Percentiles rank a stretch among this genome's conserved stretches.
Conservation (phyloP, 2,797 vertebrate species). For the Tinamus major region DNA sequence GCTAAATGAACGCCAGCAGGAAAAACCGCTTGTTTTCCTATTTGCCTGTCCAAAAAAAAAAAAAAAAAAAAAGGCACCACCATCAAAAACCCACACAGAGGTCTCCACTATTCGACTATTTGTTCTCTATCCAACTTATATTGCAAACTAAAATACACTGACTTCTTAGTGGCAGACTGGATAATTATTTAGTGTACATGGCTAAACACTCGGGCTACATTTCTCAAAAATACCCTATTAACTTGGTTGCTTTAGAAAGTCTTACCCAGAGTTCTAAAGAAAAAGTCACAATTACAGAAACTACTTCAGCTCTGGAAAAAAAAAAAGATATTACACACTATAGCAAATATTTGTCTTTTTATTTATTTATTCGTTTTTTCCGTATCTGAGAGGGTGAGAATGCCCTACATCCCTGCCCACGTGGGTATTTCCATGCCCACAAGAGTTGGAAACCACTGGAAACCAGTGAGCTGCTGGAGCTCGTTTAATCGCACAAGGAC, state of each 20-base stretch:
- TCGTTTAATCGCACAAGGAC: neutral
- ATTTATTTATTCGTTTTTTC: neutral
- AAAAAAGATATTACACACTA: neutral
- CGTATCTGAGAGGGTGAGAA: neutral
- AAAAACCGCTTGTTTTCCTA: conserved; percentile 8
- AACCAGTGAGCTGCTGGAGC: too few relatives aligned
- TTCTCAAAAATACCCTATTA: neutral
- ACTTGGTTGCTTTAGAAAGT: neutral
- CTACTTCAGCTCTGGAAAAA: neutral
- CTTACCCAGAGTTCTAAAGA: neutral
- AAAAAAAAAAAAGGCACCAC: too few relatives aligned
- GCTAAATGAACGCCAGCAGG: conserved; percentile 53
- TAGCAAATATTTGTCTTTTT: neutral
- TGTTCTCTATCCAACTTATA: neutral
- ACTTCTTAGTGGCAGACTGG: neutral
- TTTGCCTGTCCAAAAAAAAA: neutral
- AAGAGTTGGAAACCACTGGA: neutral
- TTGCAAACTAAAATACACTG: neutral
- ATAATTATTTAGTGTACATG: neutral
- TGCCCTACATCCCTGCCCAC: too few relatives aligned
- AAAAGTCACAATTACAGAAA: neutral
- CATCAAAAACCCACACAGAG: neutral
- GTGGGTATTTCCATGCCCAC: neutral
- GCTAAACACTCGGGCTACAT: neutral
- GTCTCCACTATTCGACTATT: neutral